Percentiles rank a stretch among this genome's conserved stretches.
phyloP scores from a whole-genome alignment of 2,113 vertebrate genomes.

The Istiophorus platypterus region DNA sequence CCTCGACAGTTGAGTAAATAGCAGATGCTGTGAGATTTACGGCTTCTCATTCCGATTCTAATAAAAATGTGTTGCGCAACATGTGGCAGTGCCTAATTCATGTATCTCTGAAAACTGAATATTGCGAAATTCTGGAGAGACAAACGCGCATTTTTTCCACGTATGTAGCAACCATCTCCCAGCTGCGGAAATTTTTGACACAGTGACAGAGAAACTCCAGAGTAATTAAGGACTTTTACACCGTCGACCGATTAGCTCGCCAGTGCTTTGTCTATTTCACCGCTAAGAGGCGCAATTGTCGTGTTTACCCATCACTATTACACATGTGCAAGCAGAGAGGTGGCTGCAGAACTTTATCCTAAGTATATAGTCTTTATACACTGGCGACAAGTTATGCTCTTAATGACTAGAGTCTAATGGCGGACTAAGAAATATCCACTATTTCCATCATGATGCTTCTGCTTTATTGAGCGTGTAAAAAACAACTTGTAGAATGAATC shows the following conservation, averaged over 20 bases:
- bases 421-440: neutral
- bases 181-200: neutral
- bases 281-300: conserved; percentile 36
- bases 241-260: neutral
- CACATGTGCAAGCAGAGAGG: neutral
- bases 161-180: neutral
- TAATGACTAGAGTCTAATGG: neutral
- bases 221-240: neutral
- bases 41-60: conserved; percentile 1
- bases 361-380: neutral
- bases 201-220: neutral
- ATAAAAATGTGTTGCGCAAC: conserved; percentile 51
- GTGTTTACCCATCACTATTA: neutral
- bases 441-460: neutral
- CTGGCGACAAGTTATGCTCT: neutral
- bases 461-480: neutral
- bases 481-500: neutral
- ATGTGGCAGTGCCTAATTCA: conserved; percentile 16
- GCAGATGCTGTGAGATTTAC: conserved; percentile 34
- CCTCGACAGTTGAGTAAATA: neutral
- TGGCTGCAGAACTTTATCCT: neutral
- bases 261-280: conserved; percentile 14
- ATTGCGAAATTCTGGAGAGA: conserved; percentile 27
- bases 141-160: conserved; percentile 4
- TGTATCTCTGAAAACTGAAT: neutral